Evolutionary conservation across 2,797 vertebrate genomes (phyloP), one percentile per base, ranked within the genome.

Genomic region (Coracias cyanogaster): DNA sequence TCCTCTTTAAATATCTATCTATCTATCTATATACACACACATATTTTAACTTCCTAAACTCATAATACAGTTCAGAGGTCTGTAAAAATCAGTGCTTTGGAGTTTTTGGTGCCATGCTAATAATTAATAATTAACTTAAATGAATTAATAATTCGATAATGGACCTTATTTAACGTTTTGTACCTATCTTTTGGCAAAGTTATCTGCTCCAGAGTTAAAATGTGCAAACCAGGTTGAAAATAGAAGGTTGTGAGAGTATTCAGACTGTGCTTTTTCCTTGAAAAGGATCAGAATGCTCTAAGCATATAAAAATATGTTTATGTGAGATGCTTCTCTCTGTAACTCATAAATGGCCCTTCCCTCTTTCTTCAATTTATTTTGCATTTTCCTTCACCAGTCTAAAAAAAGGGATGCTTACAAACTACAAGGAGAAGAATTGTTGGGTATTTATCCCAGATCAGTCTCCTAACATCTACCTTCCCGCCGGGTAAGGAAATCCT

Each of bases 1-100:
- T 7, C 46, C 67, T 37, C 46, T 39, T 7, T 1, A 4, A 19
- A 54, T 7, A 35, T 10, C n/a, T 6, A 15, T 13, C 6, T 11
- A 10, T 29, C 16, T 52, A 54, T 54, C 29, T 26, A 7, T 37
- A 17, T 17, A 39, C 12, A 26, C 11, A 9, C 3, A 4, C 1
- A 0, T 1, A 0, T 39, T 33, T 37, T n/a, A 29, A 15, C 78
- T 51, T 29, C 46, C 52, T 8, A 39, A 90, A 57, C 17, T 79
- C 69, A 2, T 9, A 35, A 52, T 0, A 18, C 41, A 4, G 35
- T 55, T 25, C 76, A 65, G 45, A 45, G 54, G 11, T 21, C 72
- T 52, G 52, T 13, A 10, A 18, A 37, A 94, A 60, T 5, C 4
- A 57, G 62, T 4, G 45, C 28, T 31, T 43, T 26, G 10, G 73